These are phyloP conservation scores for Amphiura filiformis DNA, from an alignment of 35 echinoderm and acorn worm genomes.

Conservation along the genomic window DNA sequence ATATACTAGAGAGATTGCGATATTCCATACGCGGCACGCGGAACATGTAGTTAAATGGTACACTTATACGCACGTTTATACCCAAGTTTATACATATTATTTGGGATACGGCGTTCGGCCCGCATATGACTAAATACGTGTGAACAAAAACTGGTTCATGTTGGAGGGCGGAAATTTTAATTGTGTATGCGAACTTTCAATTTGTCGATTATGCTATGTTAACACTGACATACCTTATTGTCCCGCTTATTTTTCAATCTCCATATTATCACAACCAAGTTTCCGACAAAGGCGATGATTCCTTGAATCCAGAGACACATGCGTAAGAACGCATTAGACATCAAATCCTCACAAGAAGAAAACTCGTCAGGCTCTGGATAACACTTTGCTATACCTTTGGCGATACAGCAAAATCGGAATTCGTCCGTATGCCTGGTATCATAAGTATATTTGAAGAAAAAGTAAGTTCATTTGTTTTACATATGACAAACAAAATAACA, in stretches of 20 bases:
- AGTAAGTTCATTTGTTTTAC: not conserved
- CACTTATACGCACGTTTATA: no score
- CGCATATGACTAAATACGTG: constrained; percentile 18
- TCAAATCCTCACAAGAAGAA: constrained; percentile 96
- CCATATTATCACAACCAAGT: constrained; percentile 72
- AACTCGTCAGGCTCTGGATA: constrained; percentile 69
- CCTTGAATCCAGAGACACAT: constrained; percentile 85
- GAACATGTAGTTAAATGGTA: no score
- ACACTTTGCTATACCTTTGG: constrained; percentile 48
- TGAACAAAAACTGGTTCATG: not conserved
- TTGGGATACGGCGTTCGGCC: no score
- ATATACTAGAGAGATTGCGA: no score
- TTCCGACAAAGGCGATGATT: constrained; percentile 65
- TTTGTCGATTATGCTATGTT: no score
- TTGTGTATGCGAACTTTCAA: no score
- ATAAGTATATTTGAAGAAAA: no score
- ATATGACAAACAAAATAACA: no score
- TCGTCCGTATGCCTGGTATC: constrained; percentile 70
- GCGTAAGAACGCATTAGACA: constrained; percentile 80
- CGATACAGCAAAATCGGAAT: constrained; percentile 88
- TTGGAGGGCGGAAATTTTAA: no score
- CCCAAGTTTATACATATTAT: no score
- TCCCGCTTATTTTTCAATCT: constrained; percentile 69
- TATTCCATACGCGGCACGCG: no score
- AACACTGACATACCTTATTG: constrained; percentile 77